phyloP scores from a whole-genome alignment of 2,797 vertebrate species.

The Bufotes viridis region DNA sequence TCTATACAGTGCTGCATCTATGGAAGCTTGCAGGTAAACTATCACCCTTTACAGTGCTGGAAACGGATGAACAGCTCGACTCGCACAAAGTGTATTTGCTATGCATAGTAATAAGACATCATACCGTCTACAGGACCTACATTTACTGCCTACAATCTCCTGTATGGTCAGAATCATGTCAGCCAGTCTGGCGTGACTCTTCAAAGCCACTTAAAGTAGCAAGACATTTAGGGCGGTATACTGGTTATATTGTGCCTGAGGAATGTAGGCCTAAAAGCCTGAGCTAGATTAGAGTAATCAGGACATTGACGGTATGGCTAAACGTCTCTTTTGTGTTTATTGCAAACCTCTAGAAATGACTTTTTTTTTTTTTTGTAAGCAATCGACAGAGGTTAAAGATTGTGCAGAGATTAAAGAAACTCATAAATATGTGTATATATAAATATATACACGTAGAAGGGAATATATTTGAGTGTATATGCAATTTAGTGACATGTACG shows the following conservation, averaged over 20 bases:
- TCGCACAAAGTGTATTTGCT: background rate
- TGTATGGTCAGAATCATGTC: background rate
- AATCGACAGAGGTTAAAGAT: background rate
- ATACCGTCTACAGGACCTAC: background rate
- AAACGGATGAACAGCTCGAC: background rate
- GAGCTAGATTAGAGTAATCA: background rate
- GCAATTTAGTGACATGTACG: background rate
- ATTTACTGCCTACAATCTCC: background rate
- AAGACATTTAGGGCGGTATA: background rate
- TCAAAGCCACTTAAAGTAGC: background rate
- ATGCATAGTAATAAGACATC: background rate
- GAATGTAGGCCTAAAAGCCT: constrained; percentile 39
- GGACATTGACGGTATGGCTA: background rate
- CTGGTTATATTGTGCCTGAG: background rate
- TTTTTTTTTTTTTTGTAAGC: background rate
- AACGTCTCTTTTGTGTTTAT: background rate
- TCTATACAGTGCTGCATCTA: constrained; percentile 52
- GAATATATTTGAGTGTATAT: background rate
- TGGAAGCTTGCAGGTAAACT: constrained; percentile 48
- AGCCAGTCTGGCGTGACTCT: background rate
- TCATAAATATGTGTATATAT: background rate
- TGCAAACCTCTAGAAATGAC: too few relatives aligned
- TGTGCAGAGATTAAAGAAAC: background rate
- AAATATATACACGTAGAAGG: background rate
- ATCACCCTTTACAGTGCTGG: constrained; percentile 4